Base-by-base conservation (phyloP, 2,888 invertebrate genomes). In the Drosophila mulleri region DNA sequence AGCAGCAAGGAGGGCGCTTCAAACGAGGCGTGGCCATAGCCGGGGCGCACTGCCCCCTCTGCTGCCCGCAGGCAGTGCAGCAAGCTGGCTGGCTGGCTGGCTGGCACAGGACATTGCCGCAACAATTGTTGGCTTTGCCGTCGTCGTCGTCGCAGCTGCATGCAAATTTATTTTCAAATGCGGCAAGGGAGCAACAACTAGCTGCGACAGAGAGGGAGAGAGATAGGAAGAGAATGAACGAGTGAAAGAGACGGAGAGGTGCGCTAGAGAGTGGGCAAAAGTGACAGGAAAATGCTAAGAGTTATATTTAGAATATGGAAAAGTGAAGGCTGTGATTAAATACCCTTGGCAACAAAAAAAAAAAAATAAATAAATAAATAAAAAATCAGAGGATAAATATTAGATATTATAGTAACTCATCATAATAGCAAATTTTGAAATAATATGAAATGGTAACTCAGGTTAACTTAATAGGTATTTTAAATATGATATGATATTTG, bases 151-250 rank as follows among this genome's bases (percentile, higher is more conserved):
- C 62, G 66, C 79, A 75, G 68, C 67, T 75, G 80, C 75, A 88
- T 88, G 83, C 82, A 86, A 85, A 86, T 85, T 86, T 85, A 86
- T 85, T 88, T 86, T 80, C 78, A 80, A 78, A 84, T 86, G 83
- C 77, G 84, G 69, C 74, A 50, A 79, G 68, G 66, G 76, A 74
- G 75, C 78, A 67, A 70, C 67, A 69, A 58, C 73, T 54, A 64
- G 37, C 1, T 42, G 23, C 16, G 56, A 16, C 23, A 37, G 32
- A 16, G 32, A 41, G 57, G 37, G 39, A 41, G n/a, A n/a, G 16
- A 11, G 37, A 39, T n/a, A n/a, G n/a, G n/a, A n/a, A n/a, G n/a
- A n/a, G n/a, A n/a, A n/a, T n/a, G n/a, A n/a, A n/a, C n/a, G 64
- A 29, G 20, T 4, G 23, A 11, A 3, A 16, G 20, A 3, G 23